These are phyloP conservation scores for Acromyrmex charruanus DNA, from an alignment of 1,140 invertebrate species.

Conservation along the genomic window DNA sequence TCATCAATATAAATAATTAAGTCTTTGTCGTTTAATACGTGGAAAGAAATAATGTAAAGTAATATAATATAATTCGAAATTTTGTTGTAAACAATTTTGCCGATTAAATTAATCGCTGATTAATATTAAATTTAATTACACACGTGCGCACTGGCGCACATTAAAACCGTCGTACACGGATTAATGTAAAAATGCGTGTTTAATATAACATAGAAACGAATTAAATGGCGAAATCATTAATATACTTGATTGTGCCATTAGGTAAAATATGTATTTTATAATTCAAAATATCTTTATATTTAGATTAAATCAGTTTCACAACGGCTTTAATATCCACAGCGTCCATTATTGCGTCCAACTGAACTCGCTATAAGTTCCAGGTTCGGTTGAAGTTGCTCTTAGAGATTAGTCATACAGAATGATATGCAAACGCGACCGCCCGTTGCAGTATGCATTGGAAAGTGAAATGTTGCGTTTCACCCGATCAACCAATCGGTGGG, in stretches of 20 bases:
- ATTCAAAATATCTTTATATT: no score
- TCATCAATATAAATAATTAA: background rate
- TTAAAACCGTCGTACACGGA: no score
- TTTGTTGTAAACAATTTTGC: background rate
- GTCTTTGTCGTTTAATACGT: background rate
- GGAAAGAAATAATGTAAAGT: background rate
- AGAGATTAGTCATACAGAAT: background rate
- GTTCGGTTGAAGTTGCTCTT: background rate
- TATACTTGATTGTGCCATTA: no score
- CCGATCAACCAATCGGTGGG: slow-evolving; percentile 57
- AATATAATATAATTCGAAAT: background rate
- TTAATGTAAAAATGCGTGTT: no score
- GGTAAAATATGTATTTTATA: no score
- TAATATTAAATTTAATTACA: no score
- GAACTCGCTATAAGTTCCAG: background rate
- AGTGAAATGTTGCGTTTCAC: slow-evolving; percentile 57
- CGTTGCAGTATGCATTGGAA: slow-evolving; percentile 35
- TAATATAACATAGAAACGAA: no score
- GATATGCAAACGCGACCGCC: background rate
- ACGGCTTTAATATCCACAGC: no score
- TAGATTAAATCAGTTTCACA: no score
- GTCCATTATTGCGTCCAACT: no score
- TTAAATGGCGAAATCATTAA: no score
- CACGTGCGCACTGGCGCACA: no score
- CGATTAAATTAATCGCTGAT: background rate